phyloP scores from a whole-genome alignment of 2,888 invertebrate species.

The Allygus modestus region DNA sequence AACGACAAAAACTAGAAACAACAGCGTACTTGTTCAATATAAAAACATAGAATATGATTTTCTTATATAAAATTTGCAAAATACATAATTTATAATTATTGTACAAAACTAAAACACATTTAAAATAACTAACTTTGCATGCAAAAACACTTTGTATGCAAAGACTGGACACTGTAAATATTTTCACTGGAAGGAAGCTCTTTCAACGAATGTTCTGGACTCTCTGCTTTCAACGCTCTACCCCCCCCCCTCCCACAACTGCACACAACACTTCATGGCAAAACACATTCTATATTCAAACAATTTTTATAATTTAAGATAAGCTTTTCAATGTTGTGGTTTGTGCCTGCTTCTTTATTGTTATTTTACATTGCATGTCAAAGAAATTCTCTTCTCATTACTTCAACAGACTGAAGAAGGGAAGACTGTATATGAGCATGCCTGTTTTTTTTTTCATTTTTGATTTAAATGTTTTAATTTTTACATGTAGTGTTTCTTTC shows the following conservation, averaged over 20 bases:
- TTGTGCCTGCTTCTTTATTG: neutral
- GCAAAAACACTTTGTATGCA: neutral
- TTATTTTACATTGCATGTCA: constrained; percentile 5
- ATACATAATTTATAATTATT: neutral
- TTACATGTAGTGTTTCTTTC: neutral
- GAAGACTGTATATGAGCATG: neutral
- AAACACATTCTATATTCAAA: constrained; percentile 3
- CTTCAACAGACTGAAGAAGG: neutral
- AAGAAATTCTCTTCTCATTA: neutral
- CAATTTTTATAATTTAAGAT: constrained; percentile 6
- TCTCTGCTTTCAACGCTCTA: neutral
- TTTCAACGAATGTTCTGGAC: neutral
- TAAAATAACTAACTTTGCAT: constrained; percentile 3
- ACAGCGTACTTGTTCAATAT: no score
- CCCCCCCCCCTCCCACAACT: neutral
- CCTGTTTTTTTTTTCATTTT: neutral
- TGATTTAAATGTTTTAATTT: neutral
- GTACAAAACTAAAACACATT: neutral
- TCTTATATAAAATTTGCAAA: neutral
- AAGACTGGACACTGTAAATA: constrained; percentile 7
- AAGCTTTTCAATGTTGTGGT: constrained; percentile 41
- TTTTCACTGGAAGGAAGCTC: neutral
- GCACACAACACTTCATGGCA: constrained; percentile 10
- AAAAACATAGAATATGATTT: no score
- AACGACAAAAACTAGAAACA: no score